Base-by-base conservation (phyloP, 2,797 vertebrate species). In the Enteromius argenteus region DNA sequence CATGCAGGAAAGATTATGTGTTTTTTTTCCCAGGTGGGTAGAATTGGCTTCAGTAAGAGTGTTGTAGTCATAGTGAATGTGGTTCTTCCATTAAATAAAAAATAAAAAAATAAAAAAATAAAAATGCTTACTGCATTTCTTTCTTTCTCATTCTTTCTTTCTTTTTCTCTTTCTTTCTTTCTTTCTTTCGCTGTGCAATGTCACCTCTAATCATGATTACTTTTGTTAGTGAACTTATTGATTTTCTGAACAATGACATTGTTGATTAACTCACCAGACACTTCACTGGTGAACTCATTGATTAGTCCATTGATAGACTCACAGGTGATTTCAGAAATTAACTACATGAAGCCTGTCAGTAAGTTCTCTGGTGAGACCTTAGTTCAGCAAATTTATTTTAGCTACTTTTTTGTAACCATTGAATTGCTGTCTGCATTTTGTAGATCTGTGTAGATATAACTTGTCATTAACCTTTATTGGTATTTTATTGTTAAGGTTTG, bases 211-310 rank as follows among this genome's bases (percentile, higher is more conserved):
- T 71, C 23, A n/a, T 39, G 27, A 71, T 13, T 21, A 76, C 32
- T 13, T 11, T 2, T 2, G 11, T 71, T 42, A 72, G 5, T 21
- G 39, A 71, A 58, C 9, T 0, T 30, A 60, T 81, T 19, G 37
- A 72, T 81, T 15, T 58, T 30, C 17, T 56, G 2, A 53, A 35
- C 10, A 82, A 46, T 37, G 30, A 19, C 7, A 39, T 56, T 74
- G 27, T 62, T 81, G 68, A 72, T 73, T 37, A 74, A 42, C 21
- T 81, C 67, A 71, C 17, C 6, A 74, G 56, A 74, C 39, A 64
- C 42, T 30, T 74, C 6, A 46, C 14, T 11, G 53, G 21, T 49
- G 68, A 74, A 64, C 53, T 37, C 30, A 51, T 82, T 2, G n/a
- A 51, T 82, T 64, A 49, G 15, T 35, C 2, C 19, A 53, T n/a